phyloP scores from a whole-genome alignment of 2,797 vertebrate species.

The Scomberomorus guttatus region DNA sequence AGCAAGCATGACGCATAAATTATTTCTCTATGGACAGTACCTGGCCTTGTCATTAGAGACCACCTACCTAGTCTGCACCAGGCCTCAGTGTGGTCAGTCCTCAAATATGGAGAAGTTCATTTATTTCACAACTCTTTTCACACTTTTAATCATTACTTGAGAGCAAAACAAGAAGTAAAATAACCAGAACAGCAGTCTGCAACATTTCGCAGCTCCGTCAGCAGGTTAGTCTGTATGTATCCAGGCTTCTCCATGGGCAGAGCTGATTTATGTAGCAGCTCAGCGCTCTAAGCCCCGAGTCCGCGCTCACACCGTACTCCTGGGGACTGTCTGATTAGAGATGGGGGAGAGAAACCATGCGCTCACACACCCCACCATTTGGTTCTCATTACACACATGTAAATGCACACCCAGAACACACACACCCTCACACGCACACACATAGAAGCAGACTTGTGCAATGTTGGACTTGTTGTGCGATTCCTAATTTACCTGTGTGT shows the following conservation, averaged over 20 bases:
- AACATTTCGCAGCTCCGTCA: conserved; percentile 23
- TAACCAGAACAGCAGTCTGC: conserved; percentile 13
- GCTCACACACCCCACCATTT: conserved; percentile 81
- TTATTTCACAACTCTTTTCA: conserved; percentile 51
- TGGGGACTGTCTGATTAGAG: conserved; percentile 87
- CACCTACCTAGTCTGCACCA: conserved; percentile 65
- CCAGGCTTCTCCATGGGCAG: conserved; percentile 76
- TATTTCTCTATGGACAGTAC: conserved; percentile 47
- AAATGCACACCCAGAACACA: conserved; percentile 60
- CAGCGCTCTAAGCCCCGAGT: conserved; percentile 74
- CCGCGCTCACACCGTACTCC: conserved; percentile 80
- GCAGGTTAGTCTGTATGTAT: conserved; percentile 68
- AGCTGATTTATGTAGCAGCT: conserved; percentile 85
- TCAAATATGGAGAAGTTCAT: conserved; percentile 38
- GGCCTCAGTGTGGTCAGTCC: conserved; percentile 30
- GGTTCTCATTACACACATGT: conserved; percentile 82
- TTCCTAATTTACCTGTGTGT: conserved; percentile 72
- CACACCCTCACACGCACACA: conserved; percentile 52
- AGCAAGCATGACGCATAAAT: conserved; percentile 44
- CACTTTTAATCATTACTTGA: conserved; percentile 31
- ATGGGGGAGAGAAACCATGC: conserved; percentile 82
- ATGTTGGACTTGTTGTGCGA: conserved; percentile 72
- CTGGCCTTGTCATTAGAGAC: conserved; percentile 72
- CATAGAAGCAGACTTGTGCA: conserved; percentile 74
- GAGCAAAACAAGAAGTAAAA: conserved; percentile 26